Percentiles rank a stretch among this genome's conserved stretches.
phyloP scores from a whole-genome alignment of 2,797 vertebrate genomes.

The Sebastes aleutianus region DNA sequence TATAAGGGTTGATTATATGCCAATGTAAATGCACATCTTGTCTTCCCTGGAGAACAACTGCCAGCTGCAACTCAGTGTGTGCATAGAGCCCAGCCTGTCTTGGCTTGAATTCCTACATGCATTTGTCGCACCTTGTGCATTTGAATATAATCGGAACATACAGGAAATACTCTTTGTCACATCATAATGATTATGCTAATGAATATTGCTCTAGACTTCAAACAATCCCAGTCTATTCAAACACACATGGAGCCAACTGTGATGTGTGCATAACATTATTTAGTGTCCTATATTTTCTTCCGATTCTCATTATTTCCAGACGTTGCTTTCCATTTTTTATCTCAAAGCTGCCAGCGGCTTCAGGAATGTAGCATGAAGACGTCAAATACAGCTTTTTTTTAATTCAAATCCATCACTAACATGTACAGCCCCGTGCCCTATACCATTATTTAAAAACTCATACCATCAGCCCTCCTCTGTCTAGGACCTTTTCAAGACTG shows the following conservation, averaged over 20 bases:
- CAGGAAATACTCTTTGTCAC: not conserved
- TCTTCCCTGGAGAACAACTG: not conserved
- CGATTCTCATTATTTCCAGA: constrained; percentile 22
- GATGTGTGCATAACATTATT: not conserved
- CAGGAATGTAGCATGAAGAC: not conserved
- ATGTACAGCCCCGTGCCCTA: not conserved
- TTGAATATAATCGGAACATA: constrained; percentile 1
- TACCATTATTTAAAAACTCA: not conserved
- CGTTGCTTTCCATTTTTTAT: constrained; percentile 3
- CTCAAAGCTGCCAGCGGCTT: constrained; percentile 43
- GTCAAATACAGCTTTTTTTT: not conserved
- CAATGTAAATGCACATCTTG: not conserved
- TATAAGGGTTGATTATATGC: not conserved
- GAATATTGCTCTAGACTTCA: constrained; percentile 3
- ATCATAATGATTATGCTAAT: constrained; percentile 23
- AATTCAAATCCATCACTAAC: not conserved
- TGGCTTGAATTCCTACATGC: not conserved
- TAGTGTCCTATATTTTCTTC: not conserved
- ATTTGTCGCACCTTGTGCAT: not conserved
- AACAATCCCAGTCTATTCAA: constrained; percentile 3
- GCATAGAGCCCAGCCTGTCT: not conserved
- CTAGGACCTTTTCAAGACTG: not conserved
- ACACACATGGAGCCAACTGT: not conserved
- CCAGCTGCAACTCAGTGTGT: not conserved
- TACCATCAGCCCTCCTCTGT: not conserved